Conservation (phyloP, 2,888 invertebrate species). For the Linyphia triangularis region DNA sequence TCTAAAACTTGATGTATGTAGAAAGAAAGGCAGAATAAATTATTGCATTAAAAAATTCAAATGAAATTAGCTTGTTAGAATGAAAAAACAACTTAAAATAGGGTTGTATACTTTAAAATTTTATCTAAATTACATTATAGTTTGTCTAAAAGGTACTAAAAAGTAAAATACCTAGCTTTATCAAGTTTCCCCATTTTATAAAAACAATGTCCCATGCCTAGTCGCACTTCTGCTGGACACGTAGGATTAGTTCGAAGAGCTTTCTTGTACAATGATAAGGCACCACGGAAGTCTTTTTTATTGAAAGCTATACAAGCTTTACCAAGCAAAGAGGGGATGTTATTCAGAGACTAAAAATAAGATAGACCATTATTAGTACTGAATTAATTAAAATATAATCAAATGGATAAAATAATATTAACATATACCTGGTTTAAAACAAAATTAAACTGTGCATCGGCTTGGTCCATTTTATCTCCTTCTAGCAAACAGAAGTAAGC, state of each 20-base stretch:
- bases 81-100: no score
- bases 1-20: no score
- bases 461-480: conserved; percentile 99
- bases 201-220: conserved; percentile 99
- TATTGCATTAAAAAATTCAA: no score
- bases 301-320: conserved; percentile 99
- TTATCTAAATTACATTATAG: no score
- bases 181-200: conserved; percentile 96
- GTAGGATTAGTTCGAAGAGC: conserved; percentile 96
- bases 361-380: no score
- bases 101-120: no score
- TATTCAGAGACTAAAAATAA: conserved; percentile 87
- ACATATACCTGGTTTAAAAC: conserved; percentile 87
- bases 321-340: conserved; percentile 97
- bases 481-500: conserved; percentile 99
- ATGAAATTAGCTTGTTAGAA: no score
- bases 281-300: conserved; percentile 94
- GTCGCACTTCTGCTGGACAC: conserved; percentile 96
- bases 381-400: not conserved
- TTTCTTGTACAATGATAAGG: conserved; percentile 98
- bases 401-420: not conserved
- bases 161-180: conserved; percentile 85
- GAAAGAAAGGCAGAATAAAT: no score
- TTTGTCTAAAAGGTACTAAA: not conserved
- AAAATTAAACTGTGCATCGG: conserved; percentile 99